A percentile compares a stretch with the other conserved stretches of the same genome.
Evolutionary conservation across 2,113 vertebrate genomes (phyloP).

Genomic region (Ameiurus melas): DNA sequence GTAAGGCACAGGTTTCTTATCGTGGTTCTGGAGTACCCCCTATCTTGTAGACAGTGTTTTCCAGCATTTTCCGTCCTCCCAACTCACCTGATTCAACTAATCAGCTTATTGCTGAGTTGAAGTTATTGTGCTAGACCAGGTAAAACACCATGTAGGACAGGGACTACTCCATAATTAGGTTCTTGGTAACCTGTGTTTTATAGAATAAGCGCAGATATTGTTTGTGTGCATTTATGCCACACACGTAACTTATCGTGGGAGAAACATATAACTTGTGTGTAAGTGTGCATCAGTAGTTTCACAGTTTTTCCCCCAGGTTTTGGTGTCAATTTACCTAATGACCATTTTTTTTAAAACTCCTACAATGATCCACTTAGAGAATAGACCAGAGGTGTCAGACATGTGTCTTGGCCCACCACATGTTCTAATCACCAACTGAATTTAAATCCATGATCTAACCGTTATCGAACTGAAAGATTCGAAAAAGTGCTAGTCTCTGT

Average conservation of each 20-base stretch:
- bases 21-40: neutral
- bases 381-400: neutral
- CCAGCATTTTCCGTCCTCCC: neutral
- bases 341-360: neutral
- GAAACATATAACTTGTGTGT: neutral
- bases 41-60: neutral
- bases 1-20: neutral
- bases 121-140: neutral
- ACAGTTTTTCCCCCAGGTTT: neutral
- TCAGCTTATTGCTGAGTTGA: neutral
- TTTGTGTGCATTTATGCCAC: neutral
- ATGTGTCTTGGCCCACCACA: neutral
- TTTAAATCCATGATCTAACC: neutral
- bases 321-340: neutral
- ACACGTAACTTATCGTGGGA: neutral
- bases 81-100: neutral
- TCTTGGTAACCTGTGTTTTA: neutral
- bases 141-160: neutral
- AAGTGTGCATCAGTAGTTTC: neutral
- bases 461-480: neutral
- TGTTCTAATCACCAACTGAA: neutral
- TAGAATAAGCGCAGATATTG: constrained; percentile 60
- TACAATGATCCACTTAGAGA: neutral
- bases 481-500: neutral
- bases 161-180: neutral